Percentiles rank a stretch among this genome's conserved stretches.
Evolutionary conservation across 2,797 vertebrate species (phyloP).

Genomic region (Acanthurus leucopareius): DNA sequence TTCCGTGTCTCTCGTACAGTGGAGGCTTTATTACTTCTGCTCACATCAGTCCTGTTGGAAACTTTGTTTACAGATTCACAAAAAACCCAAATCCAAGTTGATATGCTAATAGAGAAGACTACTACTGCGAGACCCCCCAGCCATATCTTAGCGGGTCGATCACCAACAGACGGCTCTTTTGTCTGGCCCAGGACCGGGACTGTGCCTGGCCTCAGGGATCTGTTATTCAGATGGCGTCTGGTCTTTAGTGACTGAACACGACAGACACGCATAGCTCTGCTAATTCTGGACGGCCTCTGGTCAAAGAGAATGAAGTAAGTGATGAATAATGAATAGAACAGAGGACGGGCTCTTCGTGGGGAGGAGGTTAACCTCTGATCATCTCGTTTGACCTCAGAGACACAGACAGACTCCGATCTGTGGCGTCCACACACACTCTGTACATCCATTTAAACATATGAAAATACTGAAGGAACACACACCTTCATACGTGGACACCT

Average conservation of each 20-base stretch:
- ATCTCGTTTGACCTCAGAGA: conserved; percentile 41
- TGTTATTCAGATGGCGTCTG: conserved; percentile 77
- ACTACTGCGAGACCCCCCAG: conserved; percentile 44
- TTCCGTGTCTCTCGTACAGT: conserved; percentile 64
- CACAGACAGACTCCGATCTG: conserved; percentile 16
- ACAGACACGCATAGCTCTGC: conserved; percentile 67
- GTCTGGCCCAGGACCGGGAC: conserved; percentile 56
- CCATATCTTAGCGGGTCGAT: conserved; percentile 51
- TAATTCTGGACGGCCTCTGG: conserved; percentile 68
- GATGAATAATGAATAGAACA: conserved; percentile 66
- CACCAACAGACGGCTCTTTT: conserved; percentile 73
- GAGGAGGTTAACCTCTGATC: conserved; percentile 39
- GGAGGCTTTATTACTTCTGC: conserved; percentile 69
- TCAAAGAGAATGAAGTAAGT: conserved; percentile 57
- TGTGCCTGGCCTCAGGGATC: conserved; percentile 72
- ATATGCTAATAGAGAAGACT: conserved; percentile 65
- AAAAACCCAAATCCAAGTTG: conserved; percentile 44
- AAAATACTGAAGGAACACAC: too few relatives aligned
- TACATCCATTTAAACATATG: background rate
- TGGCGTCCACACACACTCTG: background rate
- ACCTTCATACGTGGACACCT: too few relatives aligned
- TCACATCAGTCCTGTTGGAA: conserved; percentile 40
- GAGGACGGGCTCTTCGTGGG: conserved; percentile 29
- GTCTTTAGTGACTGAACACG: conserved; percentile 74
- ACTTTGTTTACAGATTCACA: conserved; percentile 67